Percentiles rank a stretch among this genome's conserved stretches.
phyloP scores from a whole-genome alignment of 2,888 invertebrate species.

The Slavum lentiscoides region DNA sequence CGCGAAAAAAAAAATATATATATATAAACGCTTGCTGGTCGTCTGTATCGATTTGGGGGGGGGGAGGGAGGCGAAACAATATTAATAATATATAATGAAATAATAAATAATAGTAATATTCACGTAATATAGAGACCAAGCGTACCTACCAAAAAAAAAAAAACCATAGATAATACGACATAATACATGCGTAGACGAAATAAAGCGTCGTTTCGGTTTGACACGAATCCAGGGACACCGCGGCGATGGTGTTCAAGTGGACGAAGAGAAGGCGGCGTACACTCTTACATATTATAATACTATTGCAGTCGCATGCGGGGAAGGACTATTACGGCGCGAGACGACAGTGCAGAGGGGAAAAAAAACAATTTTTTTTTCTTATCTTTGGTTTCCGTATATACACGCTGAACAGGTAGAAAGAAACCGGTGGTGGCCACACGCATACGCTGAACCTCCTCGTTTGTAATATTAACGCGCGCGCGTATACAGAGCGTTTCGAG shows the following conservation, averaged over 20 bases:
- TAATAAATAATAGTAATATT: too few relatives aligned
- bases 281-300: not conserved
- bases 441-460: not conserved
- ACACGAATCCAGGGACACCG: slow-evolving; percentile 41
- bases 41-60: too few relatives aligned
- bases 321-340: too few relatives aligned
- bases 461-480: not conserved
- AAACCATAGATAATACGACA: too few relatives aligned
- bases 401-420: slow-evolving; percentile 11
- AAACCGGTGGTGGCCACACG: slow-evolving; percentile 19
- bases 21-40: not conserved
- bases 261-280: slow-evolving; percentile 16
- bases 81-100: too few relatives aligned
- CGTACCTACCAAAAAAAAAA: too few relatives aligned
- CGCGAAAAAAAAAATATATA: slow-evolving; percentile 2
- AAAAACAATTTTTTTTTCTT: not conserved
- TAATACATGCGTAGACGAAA: slow-evolving; percentile 27
- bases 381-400: slow-evolving; percentile 12
- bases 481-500: slow-evolving; percentile 29
- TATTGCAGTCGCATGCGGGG: too few relatives aligned
- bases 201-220: slow-evolving; percentile 37
- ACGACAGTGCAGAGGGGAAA: not conserved
- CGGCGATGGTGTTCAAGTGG: slow-evolving; percentile 29
- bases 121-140: too few relatives aligned
- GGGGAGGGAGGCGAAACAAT: too few relatives aligned